Evolutionary conservation across 2,888 invertebrate species (phyloP).

Genomic region (Bugulina stolonifera): DNA sequence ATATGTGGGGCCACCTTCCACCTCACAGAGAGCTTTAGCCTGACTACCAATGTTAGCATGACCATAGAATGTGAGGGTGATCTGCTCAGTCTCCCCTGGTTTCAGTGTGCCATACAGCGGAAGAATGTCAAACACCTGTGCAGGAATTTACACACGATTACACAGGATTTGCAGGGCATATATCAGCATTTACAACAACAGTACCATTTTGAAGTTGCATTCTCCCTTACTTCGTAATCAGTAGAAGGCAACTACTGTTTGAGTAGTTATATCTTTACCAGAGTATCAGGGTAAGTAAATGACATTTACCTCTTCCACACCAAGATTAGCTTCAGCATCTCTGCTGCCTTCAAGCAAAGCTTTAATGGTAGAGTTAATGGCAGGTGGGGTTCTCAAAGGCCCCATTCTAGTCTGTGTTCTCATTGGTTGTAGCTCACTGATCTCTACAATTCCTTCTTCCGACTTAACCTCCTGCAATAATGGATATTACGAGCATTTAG

Average conservation of each 20-base stretch:
- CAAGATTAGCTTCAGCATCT: constrained; percentile 37
- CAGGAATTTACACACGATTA: too few relatives aligned
- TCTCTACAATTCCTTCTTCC: neutral
- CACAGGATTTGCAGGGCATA: too few relatives aligned
- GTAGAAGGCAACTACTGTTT: too few relatives aligned
- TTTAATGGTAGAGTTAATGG: constrained; percentile 25
- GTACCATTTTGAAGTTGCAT: too few relatives aligned
- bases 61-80: constrained; percentile 53
- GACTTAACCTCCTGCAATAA: neutral
- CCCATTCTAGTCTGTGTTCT: constrained; percentile 12
- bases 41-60: constrained; percentile 50
- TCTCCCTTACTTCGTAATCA: too few relatives aligned
- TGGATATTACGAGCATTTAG: too few relatives aligned
- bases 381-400: constrained; percentile 21
- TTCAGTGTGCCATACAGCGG: constrained; percentile 51
- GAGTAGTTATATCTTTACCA: too few relatives aligned
- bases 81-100: constrained; percentile 51
- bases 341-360: constrained; percentile 33
- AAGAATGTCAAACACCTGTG: constrained; percentile 52
- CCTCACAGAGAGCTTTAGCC: constrained; percentile 51
- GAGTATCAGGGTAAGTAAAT: too few relatives aligned
- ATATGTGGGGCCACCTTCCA: constrained; percentile 52
- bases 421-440: neutral
- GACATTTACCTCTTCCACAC: constrained; percentile 48
- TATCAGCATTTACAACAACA: too few relatives aligned